Conservation (phyloP, 2,888 invertebrate genomes). For the Elaeidobius kamerunicus region DNA sequence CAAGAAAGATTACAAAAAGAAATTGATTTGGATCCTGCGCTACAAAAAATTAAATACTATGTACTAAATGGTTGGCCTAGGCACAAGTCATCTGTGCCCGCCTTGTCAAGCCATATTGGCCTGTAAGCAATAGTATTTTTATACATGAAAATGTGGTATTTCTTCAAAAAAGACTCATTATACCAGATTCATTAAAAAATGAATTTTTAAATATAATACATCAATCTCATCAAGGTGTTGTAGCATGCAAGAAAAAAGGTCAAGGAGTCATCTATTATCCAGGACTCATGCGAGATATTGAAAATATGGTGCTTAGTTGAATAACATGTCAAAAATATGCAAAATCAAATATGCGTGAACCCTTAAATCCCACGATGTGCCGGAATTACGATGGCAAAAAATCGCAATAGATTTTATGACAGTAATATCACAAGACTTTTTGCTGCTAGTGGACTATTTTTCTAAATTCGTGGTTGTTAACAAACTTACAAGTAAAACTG, state of each 20-base stretch:
- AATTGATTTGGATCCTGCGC: background rate
- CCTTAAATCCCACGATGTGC: background rate
- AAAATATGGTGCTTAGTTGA: conserved; percentile 1
- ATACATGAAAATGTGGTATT: conserved; percentile 1
- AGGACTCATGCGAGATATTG: background rate
- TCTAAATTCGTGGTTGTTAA: background rate
- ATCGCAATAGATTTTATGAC: background rate
- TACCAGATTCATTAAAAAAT: background rate
- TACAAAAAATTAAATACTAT: conserved; percentile 1
- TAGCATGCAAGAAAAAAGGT: conserved; percentile 1
- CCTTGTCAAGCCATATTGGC: background rate
- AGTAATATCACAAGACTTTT: background rate
- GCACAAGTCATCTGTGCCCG: background rate
- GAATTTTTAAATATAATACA: background rate
- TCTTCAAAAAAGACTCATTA: background rate
- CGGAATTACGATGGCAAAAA: background rate
- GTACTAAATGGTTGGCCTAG: background rate
- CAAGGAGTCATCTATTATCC: conserved; percentile 5
- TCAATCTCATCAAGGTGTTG: conserved; percentile 3
- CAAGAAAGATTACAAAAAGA: background rate
- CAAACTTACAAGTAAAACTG: background rate
- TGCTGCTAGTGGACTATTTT: background rate
- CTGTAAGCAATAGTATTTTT: background rate
- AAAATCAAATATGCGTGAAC: conserved; percentile 2
- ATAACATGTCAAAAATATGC: conserved; percentile 1